Conservation (phyloP, 1,140 invertebrate species). For the Drosophila quadrilineata region DNA sequence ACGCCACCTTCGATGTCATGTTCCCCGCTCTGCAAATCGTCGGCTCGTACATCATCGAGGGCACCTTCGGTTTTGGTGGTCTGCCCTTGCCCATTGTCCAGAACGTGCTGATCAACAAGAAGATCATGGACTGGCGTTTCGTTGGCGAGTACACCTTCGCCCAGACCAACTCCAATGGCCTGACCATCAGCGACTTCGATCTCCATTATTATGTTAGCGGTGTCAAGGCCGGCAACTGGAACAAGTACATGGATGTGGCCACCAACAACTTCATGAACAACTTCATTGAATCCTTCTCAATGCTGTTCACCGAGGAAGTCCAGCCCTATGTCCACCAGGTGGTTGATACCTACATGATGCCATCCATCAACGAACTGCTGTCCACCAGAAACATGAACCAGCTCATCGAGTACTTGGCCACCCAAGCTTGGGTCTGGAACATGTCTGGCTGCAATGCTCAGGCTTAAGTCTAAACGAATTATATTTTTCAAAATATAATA, state of each 20-base stretch:
- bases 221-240: slow-evolving; percentile 49
- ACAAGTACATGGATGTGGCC: slow-evolving; percentile 48
- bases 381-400: slow-evolving; percentile 33
- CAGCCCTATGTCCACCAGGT: slow-evolving; percentile 34
- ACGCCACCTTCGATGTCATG: slow-evolving; percentile 45
- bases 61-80: slow-evolving; percentile 33
- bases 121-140: slow-evolving; percentile 48
- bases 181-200: slow-evolving; percentile 47
- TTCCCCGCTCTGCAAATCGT: slow-evolving; percentile 50
- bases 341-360: slow-evolving; percentile 19
- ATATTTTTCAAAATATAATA: not conserved
- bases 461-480: slow-evolving; percentile 8
- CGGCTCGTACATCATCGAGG: slow-evolving; percentile 43
- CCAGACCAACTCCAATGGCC: slow-evolving; percentile 33
- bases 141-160: slow-evolving; percentile 49
- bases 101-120: slow-evolving; percentile 48
- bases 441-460: not conserved
- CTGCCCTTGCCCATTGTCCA: slow-evolving; percentile 24
- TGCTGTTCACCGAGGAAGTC: slow-evolving; percentile 36
- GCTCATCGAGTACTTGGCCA: slow-evolving; percentile 27
- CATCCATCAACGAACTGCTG: slow-evolving; percentile 37
- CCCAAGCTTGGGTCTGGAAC: slow-evolving; percentile 25
- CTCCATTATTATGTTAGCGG: slow-evolving; percentile 41
- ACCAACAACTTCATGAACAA: slow-evolving; percentile 52
- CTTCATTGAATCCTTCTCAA: slow-evolving; percentile 9